Evolutionary conservation across 2,888 invertebrate species (phyloP).

Genomic region (Halocaridina rubra): DNA sequence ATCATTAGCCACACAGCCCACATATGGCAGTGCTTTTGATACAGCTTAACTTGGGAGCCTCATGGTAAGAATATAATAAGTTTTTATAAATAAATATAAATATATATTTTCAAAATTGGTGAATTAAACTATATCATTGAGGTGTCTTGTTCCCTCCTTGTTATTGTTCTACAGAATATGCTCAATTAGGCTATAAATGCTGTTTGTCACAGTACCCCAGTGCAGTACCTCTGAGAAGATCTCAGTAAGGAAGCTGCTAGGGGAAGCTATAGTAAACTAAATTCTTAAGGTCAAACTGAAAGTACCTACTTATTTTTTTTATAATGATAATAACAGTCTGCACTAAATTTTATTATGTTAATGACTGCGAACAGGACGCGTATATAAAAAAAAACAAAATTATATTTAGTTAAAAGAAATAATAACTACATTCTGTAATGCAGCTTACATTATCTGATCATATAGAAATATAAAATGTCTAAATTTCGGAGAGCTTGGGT

Average conservation of each 20-base stretch:
- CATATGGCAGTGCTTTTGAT: constrained; percentile 24
- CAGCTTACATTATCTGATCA: constrained; percentile 47
- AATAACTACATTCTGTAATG: constrained; percentile 40
- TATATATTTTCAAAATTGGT: constrained; percentile 60
- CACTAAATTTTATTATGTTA: no score
- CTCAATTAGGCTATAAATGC: constrained; percentile 60
- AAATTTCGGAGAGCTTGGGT: no score
- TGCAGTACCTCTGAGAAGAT: constrained; percentile 23
- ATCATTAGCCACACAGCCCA: constrained; percentile 36
- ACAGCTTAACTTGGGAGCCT: constrained; percentile 38
- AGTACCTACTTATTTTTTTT: constrained; percentile 17
- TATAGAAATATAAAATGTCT: no score
- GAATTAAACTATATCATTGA: constrained; percentile 59
- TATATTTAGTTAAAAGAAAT: constrained; percentile 26
- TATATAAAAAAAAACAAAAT: no score
- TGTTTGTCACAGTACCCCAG: constrained; percentile 46
- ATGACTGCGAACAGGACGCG: no score
- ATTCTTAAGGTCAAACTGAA: constrained; percentile 56
- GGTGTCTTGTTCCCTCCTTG: constrained; percentile 61
- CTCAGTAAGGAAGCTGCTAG: constrained; percentile 31
- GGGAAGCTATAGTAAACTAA: constrained; percentile 54
- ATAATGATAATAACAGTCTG: no score
- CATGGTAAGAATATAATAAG: constrained; percentile 39
- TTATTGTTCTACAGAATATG: constrained; percentile 60
- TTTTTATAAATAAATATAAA: no score